Evolutionary conservation across 2,888 invertebrate species (phyloP), one percentile per base, ranked within the genome.

Genomic region (Esperia sulphurella): DNA sequence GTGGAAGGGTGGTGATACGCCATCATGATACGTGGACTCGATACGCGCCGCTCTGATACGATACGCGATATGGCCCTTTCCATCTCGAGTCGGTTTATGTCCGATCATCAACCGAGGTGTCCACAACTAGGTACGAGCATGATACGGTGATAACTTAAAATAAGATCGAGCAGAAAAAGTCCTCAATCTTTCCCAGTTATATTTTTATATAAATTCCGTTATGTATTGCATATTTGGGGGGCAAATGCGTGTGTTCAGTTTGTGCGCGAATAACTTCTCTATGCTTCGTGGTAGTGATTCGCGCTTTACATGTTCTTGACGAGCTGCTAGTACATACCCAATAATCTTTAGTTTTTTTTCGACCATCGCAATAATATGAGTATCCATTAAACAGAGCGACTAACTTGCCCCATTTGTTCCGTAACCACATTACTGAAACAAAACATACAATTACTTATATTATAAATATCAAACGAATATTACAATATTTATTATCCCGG

Each of bases 381-480:
- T 54, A 59, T 5, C 54, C 51, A 31, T 53, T 35, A 13, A 51
- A 14, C 13, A 49, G 21, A 37, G 44, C 49, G 10, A 56, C 30
- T 40, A 49, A 1, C 3, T 43, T 43, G 29, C 28, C 41, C 8
- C 4, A 10, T n/a, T 5, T 21, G 28, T 41, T 41, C 1, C 7
- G 1, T 3, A 38, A 8, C 28, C 28, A 28, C 28, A n/a, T 10
- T 6, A n/a, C 21, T 41, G 21, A 21, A 21, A 21, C 21, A 21
- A 21, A 21, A n/a, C n/a, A n/a, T n/a, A n/a, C n/a, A n/a, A n/a
- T n/a, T n/a, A n/a, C n/a, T n/a, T n/a, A n/a, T n/a, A n/a, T n/a
- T n/a, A n/a, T n/a, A n/a, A n/a, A n/a, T n/a, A n/a, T n/a, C n/a
- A n/a, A n/a, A n/a, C n/a, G n/a, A n/a, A n/a, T n/a, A n/a, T n/a